A percentile compares a stretch with the other conserved stretches of the same genome.
Evolutionary conservation across 2,888 invertebrate species (phyloP).

Genomic region (Nycteola revayana): DNA sequence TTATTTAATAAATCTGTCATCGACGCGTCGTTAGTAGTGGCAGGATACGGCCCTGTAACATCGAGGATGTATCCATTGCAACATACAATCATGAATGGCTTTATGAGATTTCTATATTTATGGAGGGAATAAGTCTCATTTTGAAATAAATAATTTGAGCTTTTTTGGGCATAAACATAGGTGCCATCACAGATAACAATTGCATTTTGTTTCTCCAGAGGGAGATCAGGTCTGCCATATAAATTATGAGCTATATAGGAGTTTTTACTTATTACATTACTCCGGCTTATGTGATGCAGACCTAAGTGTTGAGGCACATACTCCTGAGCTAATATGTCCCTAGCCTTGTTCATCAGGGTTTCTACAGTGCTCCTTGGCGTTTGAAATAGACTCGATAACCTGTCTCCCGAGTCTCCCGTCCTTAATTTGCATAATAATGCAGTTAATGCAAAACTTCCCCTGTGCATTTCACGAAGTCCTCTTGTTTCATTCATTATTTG

Average conservation of each 20-base stretch:
- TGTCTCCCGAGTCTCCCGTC: slow-evolving; percentile 7
- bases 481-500: slow-evolving; percentile 11
- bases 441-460: background rate
- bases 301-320: slow-evolving; percentile 9
- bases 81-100: slow-evolving; percentile 5
- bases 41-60: slow-evolving; percentile 6
- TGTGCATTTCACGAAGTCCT: slow-evolving; percentile 7
- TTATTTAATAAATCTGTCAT: slow-evolving; percentile 1
- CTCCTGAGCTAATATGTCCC: slow-evolving; percentile 10
- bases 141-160: slow-evolving; percentile 4
- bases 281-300: slow-evolving; percentile 8
- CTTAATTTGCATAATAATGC: background rate
- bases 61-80: slow-evolving; percentile 9
- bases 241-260: slow-evolving; percentile 7
- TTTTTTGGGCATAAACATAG: slow-evolving; percentile 10
- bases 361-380: slow-evolving; percentile 13
- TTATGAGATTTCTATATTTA: slow-evolving; percentile 2
- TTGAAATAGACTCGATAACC: slow-evolving; percentile 9
- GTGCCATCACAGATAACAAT: slow-evolving; percentile 11
- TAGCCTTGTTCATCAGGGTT: slow-evolving; percentile 13
- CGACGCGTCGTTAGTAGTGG: slow-evolving; percentile 7
- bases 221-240: slow-evolving; percentile 9
- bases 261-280: slow-evolving; percentile 6
- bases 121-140: slow-evolving; percentile 3
- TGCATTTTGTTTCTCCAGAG: slow-evolving; percentile 7